Evolutionary conservation across 2,113 vertebrate genomes (phyloP).

Genomic region (Stegostoma tigrinum): DNA sequence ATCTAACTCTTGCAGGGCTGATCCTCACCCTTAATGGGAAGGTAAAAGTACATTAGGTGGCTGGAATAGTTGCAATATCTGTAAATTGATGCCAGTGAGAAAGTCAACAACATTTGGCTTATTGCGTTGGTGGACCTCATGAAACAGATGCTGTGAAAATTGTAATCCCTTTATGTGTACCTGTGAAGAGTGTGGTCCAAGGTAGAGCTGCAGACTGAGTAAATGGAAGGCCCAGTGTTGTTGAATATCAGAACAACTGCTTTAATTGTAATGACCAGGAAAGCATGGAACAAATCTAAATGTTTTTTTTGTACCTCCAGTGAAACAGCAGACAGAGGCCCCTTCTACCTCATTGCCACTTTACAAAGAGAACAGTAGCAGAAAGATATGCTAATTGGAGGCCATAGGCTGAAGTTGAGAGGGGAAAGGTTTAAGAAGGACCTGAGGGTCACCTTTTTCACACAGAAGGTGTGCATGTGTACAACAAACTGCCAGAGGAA

Average conservation of each 20-base stretch:
- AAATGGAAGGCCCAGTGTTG: background rate
- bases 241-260: background rate
- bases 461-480: too few relatives aligned
- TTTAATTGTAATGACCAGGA: background rate
- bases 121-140: background rate
- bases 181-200: background rate
- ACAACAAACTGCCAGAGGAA: too few relatives aligned
- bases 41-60: background rate
- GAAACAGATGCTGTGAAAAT: background rate
- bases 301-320: background rate
- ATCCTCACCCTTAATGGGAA: slow-evolving; percentile 41
- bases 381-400: background rate
- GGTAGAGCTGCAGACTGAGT: background rate
- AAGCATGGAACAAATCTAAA: background rate
- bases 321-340: background rate
- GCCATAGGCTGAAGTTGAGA: too few relatives aligned
- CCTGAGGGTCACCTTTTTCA: too few relatives aligned
- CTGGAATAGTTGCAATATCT: background rate
- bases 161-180: background rate
- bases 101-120: background rate
- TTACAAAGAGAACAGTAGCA: background rate
- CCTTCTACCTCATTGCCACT: background rate
- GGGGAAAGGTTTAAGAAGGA: too few relatives aligned
- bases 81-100: background rate
- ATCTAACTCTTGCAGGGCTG: background rate